Conservation (phyloP, 2,797 vertebrate genomes). For the Aselliscus stoliczkanus region DNA sequence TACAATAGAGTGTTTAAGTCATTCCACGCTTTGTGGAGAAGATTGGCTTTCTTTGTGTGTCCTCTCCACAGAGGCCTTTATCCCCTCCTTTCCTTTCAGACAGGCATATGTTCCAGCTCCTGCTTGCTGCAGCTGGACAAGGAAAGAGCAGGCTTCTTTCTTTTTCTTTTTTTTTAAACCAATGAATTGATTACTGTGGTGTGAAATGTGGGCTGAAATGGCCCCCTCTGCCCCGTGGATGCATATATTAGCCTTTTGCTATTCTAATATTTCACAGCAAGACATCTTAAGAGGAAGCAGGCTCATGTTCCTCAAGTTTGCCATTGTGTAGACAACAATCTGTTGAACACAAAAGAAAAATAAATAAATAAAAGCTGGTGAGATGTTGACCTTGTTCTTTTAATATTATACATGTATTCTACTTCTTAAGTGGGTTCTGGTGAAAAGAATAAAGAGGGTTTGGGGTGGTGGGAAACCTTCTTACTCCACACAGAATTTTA, state of each 20-base stretch:
- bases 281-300: constrained; percentile 64
- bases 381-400: constrained; percentile 28
- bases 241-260: constrained; percentile 79
- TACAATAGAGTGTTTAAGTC: constrained; percentile 98
- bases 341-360: constrained; percentile 75
- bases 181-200: constrained; percentile 75
- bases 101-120: constrained; percentile 93
- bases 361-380: constrained; percentile 69
- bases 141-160: constrained; percentile 33
- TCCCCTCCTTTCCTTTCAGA: constrained; percentile 76
- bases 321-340: constrained; percentile 66
- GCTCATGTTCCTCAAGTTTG: constrained; percentile 35
- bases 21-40: constrained; percentile 90
- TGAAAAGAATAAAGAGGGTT: background rate
- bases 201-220: constrained; percentile 76
- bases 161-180: constrained; percentile 62
- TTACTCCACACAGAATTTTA: background rate
- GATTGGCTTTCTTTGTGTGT: constrained; percentile 91
- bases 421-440: background rate
- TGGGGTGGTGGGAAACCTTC: background rate
- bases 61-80: constrained; percentile 83
- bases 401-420: background rate
- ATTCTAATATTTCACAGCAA: constrained; percentile 72
- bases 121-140: constrained; percentile 91
- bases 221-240: constrained; percentile 28